A percentile compares a stretch with the other conserved stretches of the same genome.
Evolutionary conservation across 1,140 invertebrate genomes (phyloP).

Genomic region (Physella acuta): DNA sequence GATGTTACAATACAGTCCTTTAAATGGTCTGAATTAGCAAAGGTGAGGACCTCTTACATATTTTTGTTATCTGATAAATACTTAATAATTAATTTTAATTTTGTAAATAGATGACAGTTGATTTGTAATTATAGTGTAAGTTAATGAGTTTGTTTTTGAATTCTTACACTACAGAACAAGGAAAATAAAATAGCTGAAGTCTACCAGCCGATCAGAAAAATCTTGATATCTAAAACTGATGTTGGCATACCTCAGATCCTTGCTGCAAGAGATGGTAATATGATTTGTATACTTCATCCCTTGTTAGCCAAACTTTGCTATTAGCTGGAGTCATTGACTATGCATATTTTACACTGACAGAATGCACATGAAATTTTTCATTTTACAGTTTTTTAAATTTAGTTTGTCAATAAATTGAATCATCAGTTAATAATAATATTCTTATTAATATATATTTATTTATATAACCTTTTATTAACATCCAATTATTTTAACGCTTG

Average conservation of each 20-base stretch:
- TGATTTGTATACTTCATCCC: too few relatives aligned
- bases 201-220: constrained; percentile 71
- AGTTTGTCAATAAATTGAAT: too few relatives aligned
- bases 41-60: too few relatives aligned
- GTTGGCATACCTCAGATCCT: constrained; percentile 75
- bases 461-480: background rate
- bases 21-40: constrained; percentile 79
- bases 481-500: constrained; percentile 26
- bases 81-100: too few relatives aligned
- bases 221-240: constrained; percentile 67
- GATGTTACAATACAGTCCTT: constrained; percentile 95
- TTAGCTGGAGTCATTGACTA: too few relatives aligned
- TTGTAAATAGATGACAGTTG: too few relatives aligned
- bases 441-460: background rate
- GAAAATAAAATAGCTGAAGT: constrained; percentile 73
- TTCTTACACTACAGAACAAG: constrained; percentile 62
- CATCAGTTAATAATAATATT: background rate
- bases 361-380: too few relatives aligned
- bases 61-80: too few relatives aligned
- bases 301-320: too few relatives aligned
- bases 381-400: too few relatives aligned
- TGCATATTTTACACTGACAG: too few relatives aligned
- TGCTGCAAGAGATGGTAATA: constrained; percentile 72
- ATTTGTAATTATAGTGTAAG: background rate
- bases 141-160: background rate